phyloP scores from a whole-genome alignment of 1,140 invertebrate species.

The Ephestia elutella region DNA sequence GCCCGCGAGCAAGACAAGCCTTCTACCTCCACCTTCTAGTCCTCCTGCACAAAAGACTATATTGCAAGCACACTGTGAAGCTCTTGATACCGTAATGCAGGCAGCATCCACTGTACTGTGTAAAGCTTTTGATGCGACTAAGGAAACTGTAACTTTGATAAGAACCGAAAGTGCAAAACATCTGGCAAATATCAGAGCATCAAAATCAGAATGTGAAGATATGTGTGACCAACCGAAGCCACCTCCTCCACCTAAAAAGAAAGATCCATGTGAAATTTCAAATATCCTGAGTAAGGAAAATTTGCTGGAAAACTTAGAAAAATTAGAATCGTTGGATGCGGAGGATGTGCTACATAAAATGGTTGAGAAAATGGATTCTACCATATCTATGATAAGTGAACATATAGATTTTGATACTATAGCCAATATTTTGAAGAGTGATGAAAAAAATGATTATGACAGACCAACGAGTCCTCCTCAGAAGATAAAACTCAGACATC shows the following conservation, averaged over 20 bases:
- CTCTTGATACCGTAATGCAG: constrained; percentile 30
- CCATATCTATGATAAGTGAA: constrained; percentile 19
- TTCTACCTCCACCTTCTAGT: neutral
- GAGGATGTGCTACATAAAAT: constrained; percentile 6
- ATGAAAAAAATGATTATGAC: constrained; percentile 17
- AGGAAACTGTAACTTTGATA: constrained; percentile 34
- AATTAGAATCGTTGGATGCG: neutral
- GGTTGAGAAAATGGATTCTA: constrained; percentile 20
- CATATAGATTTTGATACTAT: constrained; percentile 11
- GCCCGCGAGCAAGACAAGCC: neutral
- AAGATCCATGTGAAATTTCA: neutral
- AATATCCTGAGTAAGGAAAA: neutral
- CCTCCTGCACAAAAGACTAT: constrained; percentile 11
- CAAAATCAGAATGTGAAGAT: constrained; percentile 7
- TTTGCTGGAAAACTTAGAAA: neutral
- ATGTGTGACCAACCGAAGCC: neutral
- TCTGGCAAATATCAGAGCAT: constrained; percentile 15
- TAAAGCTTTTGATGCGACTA: constrained; percentile 35
- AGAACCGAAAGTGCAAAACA: constrained; percentile 29
- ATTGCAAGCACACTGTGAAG: constrained; percentile 20
- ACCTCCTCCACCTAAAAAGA: neutral
- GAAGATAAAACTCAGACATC: constrained; percentile 11
- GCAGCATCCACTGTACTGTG: constrained; percentile 24
- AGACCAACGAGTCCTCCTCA: constrained; percentile 13
- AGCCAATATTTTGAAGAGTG: constrained; percentile 13